Evolutionary conservation across 1,140 invertebrate species (phyloP), one percentile per base, ranked within the genome.

Genomic region (Aphidius gifuensis): DNA sequence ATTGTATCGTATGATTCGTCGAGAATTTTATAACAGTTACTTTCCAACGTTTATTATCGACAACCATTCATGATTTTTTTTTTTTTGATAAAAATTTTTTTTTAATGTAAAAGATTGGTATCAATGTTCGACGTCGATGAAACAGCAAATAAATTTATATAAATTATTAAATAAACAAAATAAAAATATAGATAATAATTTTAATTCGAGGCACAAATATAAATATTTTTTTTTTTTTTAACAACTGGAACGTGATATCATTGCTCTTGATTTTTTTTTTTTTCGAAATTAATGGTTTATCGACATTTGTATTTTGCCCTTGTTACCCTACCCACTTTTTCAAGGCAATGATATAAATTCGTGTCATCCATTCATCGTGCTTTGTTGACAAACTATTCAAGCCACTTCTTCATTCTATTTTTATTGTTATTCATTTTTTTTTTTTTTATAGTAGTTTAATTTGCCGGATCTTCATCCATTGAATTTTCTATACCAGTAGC

Each of bases 11-110:
- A 32, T 38, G 43, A 55, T 50, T 56, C 38, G 53, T 56, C 45
- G 11, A 56, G 39, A 11, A 50, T 50, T 48, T 32, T 57, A 32
- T 62, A 57, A 43, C 23, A 57, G 42, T 38, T 62, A 62, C 61
- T 62, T 62, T 62, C 61, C 57, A 66, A 64, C 53, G 61, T 57
- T 63, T 61, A 64, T 61, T 58, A 61, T 62, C 23, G 47, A 55
- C 54, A 23, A 59, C 49, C 32, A 45, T 56, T 23, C 47, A 42
- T 44, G 44, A 46, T 58, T 54, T 57, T 38, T 48, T 60, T 53
- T 6, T 21, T 57, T 46, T 51, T 53, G 5, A 2, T 32, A 32
- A 53, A 53, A 53, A 9, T 21, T 63, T 43, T 32, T 23, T 32
- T 32, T 32, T 4, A 32, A 32, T 32, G 23, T 32, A 32, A 32